Evolutionary conservation across 2,797 vertebrate genomes (phyloP).

Genomic region (Cynopterus sphinx): DNA sequence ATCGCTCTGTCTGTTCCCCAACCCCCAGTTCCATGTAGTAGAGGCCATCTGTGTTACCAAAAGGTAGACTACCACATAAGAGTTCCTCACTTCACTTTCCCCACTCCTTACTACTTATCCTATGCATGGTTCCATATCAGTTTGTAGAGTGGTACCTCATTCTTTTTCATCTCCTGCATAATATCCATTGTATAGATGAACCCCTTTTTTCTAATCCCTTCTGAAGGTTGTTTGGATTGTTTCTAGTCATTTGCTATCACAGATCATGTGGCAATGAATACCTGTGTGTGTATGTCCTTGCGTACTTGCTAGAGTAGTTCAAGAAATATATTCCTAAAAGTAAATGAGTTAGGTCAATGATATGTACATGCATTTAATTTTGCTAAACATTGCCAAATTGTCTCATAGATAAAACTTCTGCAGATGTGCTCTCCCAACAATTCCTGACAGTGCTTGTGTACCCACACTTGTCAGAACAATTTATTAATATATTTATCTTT

Average conservation of each 20-base stretch:
- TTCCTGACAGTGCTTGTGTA: neutral
- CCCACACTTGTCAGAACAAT: neutral
- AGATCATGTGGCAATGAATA: neutral
- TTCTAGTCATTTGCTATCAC: neutral
- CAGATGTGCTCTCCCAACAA: neutral
- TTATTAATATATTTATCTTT: neutral
- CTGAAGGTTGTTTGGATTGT: neutral
- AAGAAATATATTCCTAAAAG: neutral
- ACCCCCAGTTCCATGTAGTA: neutral
- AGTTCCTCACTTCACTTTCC: neutral
- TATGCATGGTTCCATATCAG: too few species aligned
- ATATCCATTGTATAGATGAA: neutral
- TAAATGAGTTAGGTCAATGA: neutral
- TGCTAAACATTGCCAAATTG: neutral
- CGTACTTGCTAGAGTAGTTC: neutral
- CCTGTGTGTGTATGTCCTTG: neutral
- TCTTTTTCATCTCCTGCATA: neutral
- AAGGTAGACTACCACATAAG: neutral
- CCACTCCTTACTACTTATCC: neutral
- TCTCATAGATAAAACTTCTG: neutral
- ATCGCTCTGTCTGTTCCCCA: neutral
- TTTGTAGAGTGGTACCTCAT: neutral
- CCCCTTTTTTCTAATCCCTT: neutral
- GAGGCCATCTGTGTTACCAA: neutral
- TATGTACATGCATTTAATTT: neutral